These are phyloP conservation scores for Halocynthia roretzi DNA, from an alignment of 23 tunicate species.

Conservation along the genomic window DNA sequence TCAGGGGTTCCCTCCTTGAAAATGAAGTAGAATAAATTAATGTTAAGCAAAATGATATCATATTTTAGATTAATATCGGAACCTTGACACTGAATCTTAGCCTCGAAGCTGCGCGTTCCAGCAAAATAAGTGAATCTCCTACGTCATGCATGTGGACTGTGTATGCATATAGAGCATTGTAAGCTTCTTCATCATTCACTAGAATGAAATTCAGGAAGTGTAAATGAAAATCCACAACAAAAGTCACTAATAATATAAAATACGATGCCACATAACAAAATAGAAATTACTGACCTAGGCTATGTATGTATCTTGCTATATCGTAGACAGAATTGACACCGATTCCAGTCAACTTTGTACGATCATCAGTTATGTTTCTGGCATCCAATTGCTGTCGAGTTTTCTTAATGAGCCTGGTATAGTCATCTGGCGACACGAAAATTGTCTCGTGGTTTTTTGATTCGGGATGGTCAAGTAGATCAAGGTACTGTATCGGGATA, in stretches of 20 bases:
- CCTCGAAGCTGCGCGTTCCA: neutral
- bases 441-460: constrained; percentile 1
- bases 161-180: constrained; percentile 55
- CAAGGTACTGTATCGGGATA: constrained; percentile 40
- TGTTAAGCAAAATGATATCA: too few relatives aligned
- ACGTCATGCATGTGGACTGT: constrained; percentile 41
- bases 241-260: too few relatives aligned
- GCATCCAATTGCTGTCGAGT: constrained; percentile 40
- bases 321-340: constrained; percentile 1
- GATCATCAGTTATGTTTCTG: constrained; percentile 27
- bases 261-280: too few relatives aligned
- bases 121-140: constrained; percentile 9
- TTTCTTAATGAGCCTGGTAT: constrained; percentile 31
- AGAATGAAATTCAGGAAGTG: neutral
- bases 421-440: constrained; percentile 50
- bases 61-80: too few relatives aligned
- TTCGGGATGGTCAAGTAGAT: constrained; percentile 62
- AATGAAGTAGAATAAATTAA: too few relatives aligned
- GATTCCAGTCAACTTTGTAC: constrained; percentile 45
- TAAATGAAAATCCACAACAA: too few relatives aligned
- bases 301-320: too few relatives aligned
- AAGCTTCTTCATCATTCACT: constrained; percentile 72
- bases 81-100: too few relatives aligned
- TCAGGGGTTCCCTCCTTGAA: too few relatives aligned
- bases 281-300: too few relatives aligned